phyloP scores from a whole-genome alignment of 2,113 vertebrate species.

The Scalopus aquaticus region DNA sequence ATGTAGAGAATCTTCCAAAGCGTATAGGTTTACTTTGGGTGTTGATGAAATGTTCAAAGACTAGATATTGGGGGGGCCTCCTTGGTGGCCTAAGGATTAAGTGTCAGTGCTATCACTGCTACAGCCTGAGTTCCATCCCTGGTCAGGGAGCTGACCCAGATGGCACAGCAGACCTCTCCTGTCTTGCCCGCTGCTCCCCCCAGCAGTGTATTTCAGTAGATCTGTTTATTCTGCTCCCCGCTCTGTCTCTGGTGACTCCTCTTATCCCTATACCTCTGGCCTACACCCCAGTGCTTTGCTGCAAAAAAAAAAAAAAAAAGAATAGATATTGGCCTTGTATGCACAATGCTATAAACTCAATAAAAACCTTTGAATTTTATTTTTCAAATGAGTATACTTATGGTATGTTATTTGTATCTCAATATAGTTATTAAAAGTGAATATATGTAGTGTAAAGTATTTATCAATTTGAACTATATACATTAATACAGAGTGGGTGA shows the following conservation, averaged over 20 bases:
- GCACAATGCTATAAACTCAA: neutral
- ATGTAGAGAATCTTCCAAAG: neutral
- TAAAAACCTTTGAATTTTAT: neutral
- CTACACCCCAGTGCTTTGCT: too few species aligned
- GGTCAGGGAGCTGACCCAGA: too few species aligned
- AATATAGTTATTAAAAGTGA: constrained; percentile 26
- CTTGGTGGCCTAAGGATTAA: too few species aligned
- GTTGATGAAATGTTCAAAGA: constrained; percentile 41
- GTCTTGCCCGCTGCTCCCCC: too few species aligned
- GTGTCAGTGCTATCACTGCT: too few species aligned
- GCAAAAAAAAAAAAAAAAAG: too few species aligned
- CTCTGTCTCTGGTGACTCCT: too few species aligned
- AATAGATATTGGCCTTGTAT: neutral
- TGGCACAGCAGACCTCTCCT: too few species aligned
- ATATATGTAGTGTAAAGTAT: neutral
- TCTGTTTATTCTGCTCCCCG: too few species aligned
- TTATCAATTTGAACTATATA: neutral
- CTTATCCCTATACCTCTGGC: too few species aligned
- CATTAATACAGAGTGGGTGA: neutral
- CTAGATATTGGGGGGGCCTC: neutral
- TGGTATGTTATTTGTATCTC: neutral
- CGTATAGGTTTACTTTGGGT: neutral
- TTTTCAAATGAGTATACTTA: neutral
- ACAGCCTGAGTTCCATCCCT: too few species aligned
- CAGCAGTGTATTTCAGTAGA: too few species aligned